A percentile compares a stretch with the other conserved stretches of the same genome.
Conservation (phyloP, 1,140 invertebrate species). For the Brachionus manjavacas region DNA sequence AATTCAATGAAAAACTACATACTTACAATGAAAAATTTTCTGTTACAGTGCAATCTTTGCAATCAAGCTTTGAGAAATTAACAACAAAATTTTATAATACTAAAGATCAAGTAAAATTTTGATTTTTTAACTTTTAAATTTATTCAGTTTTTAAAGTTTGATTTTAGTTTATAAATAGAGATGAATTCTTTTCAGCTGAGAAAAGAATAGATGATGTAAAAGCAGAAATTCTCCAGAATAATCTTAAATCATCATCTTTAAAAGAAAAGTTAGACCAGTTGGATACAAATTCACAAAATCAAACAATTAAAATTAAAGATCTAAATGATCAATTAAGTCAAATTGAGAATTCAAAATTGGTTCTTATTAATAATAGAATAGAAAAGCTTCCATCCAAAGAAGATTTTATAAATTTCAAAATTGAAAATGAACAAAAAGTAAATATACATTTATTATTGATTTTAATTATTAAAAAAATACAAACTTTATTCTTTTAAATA, state of each 20-base stretch:
- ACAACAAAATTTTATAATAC: background rate
- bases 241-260: background rate
- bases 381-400: background rate
- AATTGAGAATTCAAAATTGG: background rate
- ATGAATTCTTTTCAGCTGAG: background rate
- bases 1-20: background rate
- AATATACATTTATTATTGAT: too few relatives aligned
- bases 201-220: background rate
- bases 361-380: background rate
- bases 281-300: background rate
- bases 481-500: too few relatives aligned
- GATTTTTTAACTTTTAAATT: background rate
- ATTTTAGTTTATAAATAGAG: background rate
- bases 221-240: background rate
- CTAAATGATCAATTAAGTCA: background rate
- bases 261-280: background rate
- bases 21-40: conserved; percentile 27
- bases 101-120: background rate
- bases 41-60: background rate
- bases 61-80: background rate
- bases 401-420: background rate
- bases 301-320: background rate
- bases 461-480: too few relatives aligned
- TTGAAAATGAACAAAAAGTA: background rate
- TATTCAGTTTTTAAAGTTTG: background rate